phyloP scores from a whole-genome alignment of 2,797 vertebrate species.

The Oophaga sylvatica region DNA sequence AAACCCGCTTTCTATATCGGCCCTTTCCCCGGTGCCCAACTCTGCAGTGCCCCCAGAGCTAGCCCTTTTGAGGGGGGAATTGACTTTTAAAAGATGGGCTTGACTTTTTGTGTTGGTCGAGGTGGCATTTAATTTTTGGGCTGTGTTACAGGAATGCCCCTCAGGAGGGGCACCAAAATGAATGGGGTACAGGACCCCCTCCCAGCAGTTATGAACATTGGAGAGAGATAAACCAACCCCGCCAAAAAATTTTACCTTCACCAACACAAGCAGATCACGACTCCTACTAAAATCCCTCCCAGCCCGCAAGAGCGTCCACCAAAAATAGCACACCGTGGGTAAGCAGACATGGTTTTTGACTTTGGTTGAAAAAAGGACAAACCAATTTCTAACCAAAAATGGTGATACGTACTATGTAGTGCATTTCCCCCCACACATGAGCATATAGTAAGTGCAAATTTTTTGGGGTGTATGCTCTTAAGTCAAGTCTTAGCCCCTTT shows the following conservation, averaged over 20 bases:
- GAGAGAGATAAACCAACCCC: constrained; percentile 86
- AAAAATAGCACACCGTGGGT: constrained; percentile 90
- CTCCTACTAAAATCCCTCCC: constrained; percentile 94
- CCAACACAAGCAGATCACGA: constrained; percentile 86
- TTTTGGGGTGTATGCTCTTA: not conserved
- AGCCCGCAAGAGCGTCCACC: constrained; percentile 87
- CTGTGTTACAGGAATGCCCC: constrained; percentile 85
- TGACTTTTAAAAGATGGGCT: constrained; percentile 35
- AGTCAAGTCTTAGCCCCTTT: not conserved
- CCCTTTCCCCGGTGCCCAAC: constrained; percentile 90
- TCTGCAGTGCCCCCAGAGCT: constrained; percentile 90
- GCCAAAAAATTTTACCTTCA: constrained; percentile 83
- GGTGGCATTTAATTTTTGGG: not conserved
- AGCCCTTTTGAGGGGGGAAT: constrained; percentile 85
- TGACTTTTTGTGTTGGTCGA: not conserved
- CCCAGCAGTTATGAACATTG: constrained; percentile 90
- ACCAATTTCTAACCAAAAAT: too few species aligned
- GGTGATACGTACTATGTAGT: too few species aligned
- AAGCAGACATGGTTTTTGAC: constrained; percentile 62
- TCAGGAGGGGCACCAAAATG: constrained; percentile 81
- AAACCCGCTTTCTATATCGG: constrained; percentile 89
- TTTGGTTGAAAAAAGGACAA: too few species aligned
- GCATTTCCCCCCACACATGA: too few species aligned
- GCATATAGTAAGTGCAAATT: not conserved
- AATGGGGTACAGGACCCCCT: constrained; percentile 84